Conservation (phyloP, 2,113 vertebrate genomes). For the Progne subis region DNA sequence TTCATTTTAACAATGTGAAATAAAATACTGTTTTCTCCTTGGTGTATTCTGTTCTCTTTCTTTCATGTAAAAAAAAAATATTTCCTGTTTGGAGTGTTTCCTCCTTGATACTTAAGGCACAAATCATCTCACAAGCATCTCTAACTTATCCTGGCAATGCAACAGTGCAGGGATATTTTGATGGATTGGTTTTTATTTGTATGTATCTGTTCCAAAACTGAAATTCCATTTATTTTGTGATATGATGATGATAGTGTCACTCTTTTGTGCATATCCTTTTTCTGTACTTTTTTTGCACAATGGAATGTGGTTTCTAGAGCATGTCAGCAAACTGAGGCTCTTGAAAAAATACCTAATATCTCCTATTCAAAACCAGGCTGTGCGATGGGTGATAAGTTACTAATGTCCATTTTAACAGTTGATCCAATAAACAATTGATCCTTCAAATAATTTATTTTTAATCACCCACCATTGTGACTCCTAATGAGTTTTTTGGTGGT, state of each 20-base stretch:
- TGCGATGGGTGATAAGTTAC: not conserved
- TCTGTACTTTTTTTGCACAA: not conserved
- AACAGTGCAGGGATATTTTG: not conserved
- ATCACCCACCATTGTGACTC: not conserved
- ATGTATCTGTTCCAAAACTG: not conserved
- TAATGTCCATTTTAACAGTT: not conserved
- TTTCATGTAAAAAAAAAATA: not conserved
- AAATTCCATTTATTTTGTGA: not conserved
- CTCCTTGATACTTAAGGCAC: not conserved
- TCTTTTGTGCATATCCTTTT: not conserved
- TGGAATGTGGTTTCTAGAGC: not conserved
- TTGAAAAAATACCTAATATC: not conserved
- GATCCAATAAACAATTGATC: not conserved
- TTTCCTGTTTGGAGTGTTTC: not conserved
- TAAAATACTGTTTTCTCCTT: not conserved
- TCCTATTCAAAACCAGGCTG: not conserved
- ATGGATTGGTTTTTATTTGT: not conserved
- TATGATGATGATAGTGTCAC: not conserved
- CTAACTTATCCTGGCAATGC: not conserved
- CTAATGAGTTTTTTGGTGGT: not conserved
- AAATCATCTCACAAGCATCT: not conserved
- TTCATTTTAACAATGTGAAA: slow-evolving; percentile 38
- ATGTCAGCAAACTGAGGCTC: not conserved
- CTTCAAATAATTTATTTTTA: not conserved
- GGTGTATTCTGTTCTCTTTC: not conserved